Evolutionary conservation across 1,140 invertebrate genomes (phyloP).

Genomic region (Trichonephila inaurata): DNA sequence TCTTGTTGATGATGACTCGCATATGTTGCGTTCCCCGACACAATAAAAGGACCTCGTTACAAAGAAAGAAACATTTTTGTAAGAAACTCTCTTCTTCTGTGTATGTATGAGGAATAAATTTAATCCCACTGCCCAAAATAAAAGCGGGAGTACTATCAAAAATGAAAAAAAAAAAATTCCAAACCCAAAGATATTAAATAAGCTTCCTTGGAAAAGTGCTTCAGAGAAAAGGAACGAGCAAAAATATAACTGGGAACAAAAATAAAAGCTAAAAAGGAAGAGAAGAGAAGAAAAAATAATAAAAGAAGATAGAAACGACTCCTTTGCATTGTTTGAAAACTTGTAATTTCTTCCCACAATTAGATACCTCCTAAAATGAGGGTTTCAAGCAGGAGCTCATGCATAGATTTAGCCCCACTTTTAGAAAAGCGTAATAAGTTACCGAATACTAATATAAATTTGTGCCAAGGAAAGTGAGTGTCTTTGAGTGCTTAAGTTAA

Average conservation of each 20-base stretch:
- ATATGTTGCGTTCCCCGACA: slow-evolving; percentile 31
- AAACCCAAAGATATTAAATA: slow-evolving; percentile 52
- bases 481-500: slow-evolving; percentile 59
- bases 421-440: slow-evolving; percentile 66
- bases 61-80: slow-evolving; percentile 44
- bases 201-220: slow-evolving; percentile 15
- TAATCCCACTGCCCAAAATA: slow-evolving; percentile 39
- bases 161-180: slow-evolving; percentile 21
- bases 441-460: slow-evolving; percentile 57
- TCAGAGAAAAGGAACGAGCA: not conserved
- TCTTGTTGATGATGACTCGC: slow-evolving; percentile 37
- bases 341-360: slow-evolving; percentile 71
- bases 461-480: slow-evolving; percentile 18
- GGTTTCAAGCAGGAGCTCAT: not conserved
- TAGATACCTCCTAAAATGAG: slow-evolving; percentile 32
- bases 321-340: slow-evolving; percentile 64
- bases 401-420: slow-evolving; percentile 41
- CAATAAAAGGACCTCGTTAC: slow-evolving; percentile 12
- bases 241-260: not conserved
- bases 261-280: slow-evolving; percentile 11
- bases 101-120: slow-evolving; percentile 52
- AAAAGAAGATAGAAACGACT: slow-evolving; percentile 13
- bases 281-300: not conserved
- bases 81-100: slow-evolving; percentile 25
- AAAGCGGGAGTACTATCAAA: not conserved